Percentiles rank a stretch among this genome's conserved stretches.
phyloP scores from a whole-genome alignment of 2,113 vertebrate genomes.

The Pterocles orientalis region DNA sequence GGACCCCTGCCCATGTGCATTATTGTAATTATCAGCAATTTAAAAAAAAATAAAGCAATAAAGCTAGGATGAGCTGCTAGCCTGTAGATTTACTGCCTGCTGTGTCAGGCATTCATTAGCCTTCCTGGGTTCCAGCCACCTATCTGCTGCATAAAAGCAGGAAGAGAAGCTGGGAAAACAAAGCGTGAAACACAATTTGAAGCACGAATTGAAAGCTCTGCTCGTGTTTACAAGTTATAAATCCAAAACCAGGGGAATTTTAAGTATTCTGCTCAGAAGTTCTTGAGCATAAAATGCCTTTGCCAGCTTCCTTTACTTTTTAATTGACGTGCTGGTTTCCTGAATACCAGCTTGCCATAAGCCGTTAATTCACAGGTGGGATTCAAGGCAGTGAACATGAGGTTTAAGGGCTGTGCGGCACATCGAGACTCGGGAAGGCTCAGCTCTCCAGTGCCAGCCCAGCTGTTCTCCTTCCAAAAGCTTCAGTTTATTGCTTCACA shows the following conservation, averaged over 20 bases:
- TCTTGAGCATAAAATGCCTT: neutral
- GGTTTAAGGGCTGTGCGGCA: neutral
- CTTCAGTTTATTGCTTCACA: neutral
- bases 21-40: slow-evolving; percentile 80
- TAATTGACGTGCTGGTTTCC: neutral
- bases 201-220: neutral
- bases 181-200: neutral
- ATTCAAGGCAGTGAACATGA: accelerated
- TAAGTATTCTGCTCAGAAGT: neutral
- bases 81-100: slow-evolving; percentile 63
- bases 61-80: slow-evolving; percentile 59
- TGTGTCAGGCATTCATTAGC: slow-evolving; percentile 64
- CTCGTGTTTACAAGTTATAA: neutral
- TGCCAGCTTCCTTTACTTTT: neutral
- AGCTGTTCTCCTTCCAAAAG: neutral
- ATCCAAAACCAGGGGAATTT: neutral
- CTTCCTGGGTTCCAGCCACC: slow-evolving; percentile 56
- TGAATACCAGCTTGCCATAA: neutral
- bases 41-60: slow-evolving; percentile 73
- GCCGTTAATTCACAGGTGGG: neutral
- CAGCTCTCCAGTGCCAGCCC: neutral
- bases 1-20: slow-evolving; percentile 72
- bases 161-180: slow-evolving; percentile 38
- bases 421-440: accelerated
- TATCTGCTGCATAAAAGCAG: slow-evolving; percentile 59